A percentile compares a stretch with the other conserved stretches of the same genome.
Conservation (phyloP, 1,140 invertebrate genomes). For the Geopemphigus sp. region DNA sequence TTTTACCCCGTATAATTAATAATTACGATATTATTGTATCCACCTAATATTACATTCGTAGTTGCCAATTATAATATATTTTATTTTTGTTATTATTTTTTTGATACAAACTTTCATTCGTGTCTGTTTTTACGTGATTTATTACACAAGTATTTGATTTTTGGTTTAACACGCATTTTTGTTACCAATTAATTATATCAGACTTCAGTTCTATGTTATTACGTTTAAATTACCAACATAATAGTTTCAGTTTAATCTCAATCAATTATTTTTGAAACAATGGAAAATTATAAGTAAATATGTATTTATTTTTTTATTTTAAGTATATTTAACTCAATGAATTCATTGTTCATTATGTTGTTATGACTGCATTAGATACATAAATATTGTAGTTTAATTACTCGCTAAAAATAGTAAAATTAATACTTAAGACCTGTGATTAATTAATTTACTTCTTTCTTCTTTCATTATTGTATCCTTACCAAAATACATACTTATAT, state of each 20-base stretch:
- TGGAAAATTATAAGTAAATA: neutral
- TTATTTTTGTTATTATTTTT: slow-evolving; percentile 9
- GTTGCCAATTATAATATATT: slow-evolving; percentile 26
- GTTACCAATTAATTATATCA: neutral
- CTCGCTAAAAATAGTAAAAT: neutral
- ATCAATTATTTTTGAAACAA: slow-evolving; percentile 27
- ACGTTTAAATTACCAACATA: neutral
- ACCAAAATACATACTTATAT: neutral
- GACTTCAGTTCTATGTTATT: neutral
- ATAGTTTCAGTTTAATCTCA: neutral
- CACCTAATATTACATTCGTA: slow-evolving; percentile 8
- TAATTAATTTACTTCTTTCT: slow-evolving; percentile 43
- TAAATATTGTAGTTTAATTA: neutral
- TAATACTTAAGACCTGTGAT: slow-evolving; percentile 37
- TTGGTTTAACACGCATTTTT: neutral
- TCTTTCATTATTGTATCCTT: slow-evolving; percentile 25
- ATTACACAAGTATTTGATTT: neutral
- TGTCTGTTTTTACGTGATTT: neutral
- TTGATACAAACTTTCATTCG: neutral
- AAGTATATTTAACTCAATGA: slow-evolving; percentile 25
- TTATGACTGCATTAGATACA: slow-evolving; percentile 25
- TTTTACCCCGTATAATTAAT: neutral
- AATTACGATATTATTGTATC: slow-evolving; percentile 3
- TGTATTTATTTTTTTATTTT: slow-evolving; percentile 40
- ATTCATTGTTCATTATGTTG: slow-evolving; percentile 14